Evolutionary conservation across 2,888 invertebrate species (phyloP).

Genomic region (Rotaria sp.): DNA sequence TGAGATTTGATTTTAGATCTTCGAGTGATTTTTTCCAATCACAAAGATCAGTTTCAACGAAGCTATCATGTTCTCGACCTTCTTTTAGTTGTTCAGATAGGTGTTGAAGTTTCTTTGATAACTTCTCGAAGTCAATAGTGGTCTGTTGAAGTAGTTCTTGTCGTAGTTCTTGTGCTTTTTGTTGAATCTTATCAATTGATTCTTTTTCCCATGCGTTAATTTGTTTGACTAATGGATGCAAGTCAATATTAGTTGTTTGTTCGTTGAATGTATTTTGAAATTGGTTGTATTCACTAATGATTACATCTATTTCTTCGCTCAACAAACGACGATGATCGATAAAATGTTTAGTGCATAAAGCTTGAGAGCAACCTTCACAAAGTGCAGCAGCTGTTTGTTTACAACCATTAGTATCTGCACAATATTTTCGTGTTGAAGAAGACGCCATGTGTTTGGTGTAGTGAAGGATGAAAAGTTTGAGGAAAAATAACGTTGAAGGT

Average conservation of each 20-base stretch:
- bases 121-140: too few relatives aligned
- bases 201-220: neutral
- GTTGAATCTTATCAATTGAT: neutral
- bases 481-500: neutral
- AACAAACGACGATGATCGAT: neutral
- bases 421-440: neutral
- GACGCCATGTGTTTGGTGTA: neutral
- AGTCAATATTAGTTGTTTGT: neutral
- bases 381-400: neutral
- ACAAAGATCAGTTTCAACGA: neutral
- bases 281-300: neutral
- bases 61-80: neutral
- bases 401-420: neutral
- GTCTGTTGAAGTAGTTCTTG: neutral
- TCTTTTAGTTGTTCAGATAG: neutral
- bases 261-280: neutral
- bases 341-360: neutral
- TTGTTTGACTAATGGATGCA: neutral
- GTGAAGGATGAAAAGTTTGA: too few relatives aligned
- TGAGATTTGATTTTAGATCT: neutral
- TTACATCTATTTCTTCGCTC: neutral
- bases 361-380: neutral
- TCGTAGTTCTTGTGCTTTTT: neutral
- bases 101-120: neutral
- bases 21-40: neutral